Base-by-base conservation (phyloP, 2,797 vertebrate genomes). In the Spondyliosoma cantharus region DNA sequence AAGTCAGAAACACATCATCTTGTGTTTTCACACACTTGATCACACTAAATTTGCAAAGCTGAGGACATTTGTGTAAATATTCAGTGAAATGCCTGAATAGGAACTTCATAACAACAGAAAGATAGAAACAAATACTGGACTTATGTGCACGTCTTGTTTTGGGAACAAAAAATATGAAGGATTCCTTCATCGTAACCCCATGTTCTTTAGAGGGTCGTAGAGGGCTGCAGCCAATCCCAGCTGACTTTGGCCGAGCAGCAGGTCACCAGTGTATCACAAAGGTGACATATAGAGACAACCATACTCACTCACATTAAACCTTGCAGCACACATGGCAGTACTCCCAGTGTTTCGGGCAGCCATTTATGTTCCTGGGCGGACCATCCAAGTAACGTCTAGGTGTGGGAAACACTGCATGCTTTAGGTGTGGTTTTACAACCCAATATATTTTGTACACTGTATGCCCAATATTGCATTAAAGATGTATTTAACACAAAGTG, bases 11-110 rank as follows among this genome's bases (percentile, higher is more conserved):
- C 49, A n/a, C 13, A 1, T 4, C 12, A 5, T 48, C n/a, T 66
- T 57, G 63, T 56, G 11, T 3, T 22, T 59, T 24, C 24, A 13
- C 29, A 43, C 22, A 29, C 24, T 24, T 70, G 20, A 68, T 48
- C 24, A 14, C 4, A 46, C 61, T 45, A 15, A 50, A 48, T 73
- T 37, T 58, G 27, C 29, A 25, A 68, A 68, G 74, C 9, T 42
- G 11, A 22, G 11, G 4, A 37, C 48, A 1, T 66, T 22, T 50
- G 27, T 57, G n/a, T 56, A n/a, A 14, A 16, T 69, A 27, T 50
- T 24, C 50, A n/a, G 58, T 52, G 20, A 24, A 25, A 71, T 24
- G n/a, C 11, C 43, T 62, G 7, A 62, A 11, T 24, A 60, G 19
- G 17, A 17, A 3, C 48, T 19, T n/a, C 42, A 48, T 5, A 32